Percentiles rank a stretch among this genome's conserved stretches.
These are phyloP conservation scores for Rhinichthys osculus DNA, from an alignment of 2,797 vertebrate species.

Conservation along the genomic window DNA sequence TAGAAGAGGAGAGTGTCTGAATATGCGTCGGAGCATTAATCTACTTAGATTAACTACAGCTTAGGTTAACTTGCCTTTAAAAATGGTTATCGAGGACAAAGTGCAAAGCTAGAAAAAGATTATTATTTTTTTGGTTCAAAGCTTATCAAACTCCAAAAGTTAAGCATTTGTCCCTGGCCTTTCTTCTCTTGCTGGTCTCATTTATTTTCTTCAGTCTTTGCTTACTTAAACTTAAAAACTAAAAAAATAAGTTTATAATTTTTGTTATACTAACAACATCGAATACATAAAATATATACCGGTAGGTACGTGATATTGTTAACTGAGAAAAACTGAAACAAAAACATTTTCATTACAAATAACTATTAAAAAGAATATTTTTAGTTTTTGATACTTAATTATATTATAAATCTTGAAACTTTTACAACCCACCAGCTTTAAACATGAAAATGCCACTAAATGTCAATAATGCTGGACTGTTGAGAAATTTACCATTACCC, in stretches of 20 bases:
- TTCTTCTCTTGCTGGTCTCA: neutral
- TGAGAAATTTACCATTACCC: neutral
- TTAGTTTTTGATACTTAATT: neutral
- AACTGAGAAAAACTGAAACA: neutral
- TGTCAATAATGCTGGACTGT: neutral
- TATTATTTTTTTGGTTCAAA: neutral
- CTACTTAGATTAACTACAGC: conserved; percentile 41
- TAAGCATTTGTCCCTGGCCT: neutral
- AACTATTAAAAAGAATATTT: neutral
- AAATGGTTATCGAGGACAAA: conserved; percentile 3
- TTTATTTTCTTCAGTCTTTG: neutral
- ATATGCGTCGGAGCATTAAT: conserved; percentile 24
- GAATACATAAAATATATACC: neutral
- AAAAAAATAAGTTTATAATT: neutral
- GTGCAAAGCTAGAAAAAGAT: neutral
- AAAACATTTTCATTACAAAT: neutral
- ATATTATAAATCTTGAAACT: neutral
- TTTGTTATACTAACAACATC: neutral
- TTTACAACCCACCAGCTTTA: neutral
- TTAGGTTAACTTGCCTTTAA: conserved; percentile 20
- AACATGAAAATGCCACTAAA: neutral
- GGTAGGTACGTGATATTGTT: neutral
- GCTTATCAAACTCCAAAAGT: neutral
- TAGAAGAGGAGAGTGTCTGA: neutral
- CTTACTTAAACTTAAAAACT: neutral